These are phyloP conservation scores for Drosophila rellima DNA, from an alignment of 2,888 invertebrate genomes.

Conservation along the genomic window DNA sequence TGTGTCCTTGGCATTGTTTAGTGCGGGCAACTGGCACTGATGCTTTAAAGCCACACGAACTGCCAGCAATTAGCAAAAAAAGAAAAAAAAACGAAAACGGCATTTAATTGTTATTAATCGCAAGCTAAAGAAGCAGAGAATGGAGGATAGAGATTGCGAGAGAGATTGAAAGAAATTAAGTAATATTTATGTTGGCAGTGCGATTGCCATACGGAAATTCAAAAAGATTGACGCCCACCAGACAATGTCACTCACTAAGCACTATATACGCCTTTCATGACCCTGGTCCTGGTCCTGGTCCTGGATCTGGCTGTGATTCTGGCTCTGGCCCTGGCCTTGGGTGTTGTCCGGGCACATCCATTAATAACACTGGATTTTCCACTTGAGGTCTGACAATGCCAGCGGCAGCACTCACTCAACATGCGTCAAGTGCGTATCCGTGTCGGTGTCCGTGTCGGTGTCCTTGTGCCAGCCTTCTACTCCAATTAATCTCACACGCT, in stretches of 20 bases:
- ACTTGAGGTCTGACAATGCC: conserved; percentile 54
- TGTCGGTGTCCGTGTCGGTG: conserved; percentile 23
- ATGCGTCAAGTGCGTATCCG: conserved; percentile 44
- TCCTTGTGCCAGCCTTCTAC: conserved; percentile 10
- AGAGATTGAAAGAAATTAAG: conserved; percentile 53
- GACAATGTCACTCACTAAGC: conserved; percentile 6
- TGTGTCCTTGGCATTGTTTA: conserved; percentile 28
- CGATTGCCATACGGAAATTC: conserved; percentile 41
- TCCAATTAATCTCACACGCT: conserved; percentile 54
- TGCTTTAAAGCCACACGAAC: conserved; percentile 22
- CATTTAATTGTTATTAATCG: conserved; percentile 81
- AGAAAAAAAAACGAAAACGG: conserved; percentile 51
- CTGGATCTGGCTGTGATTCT: neutral
- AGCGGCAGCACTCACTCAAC: conserved; percentile 39
- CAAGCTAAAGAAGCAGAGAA: conserved; percentile 11
- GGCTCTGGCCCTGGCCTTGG: neutral
- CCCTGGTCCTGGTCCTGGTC: neutral
- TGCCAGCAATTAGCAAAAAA: conserved; percentile 64
- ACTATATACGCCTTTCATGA: conserved; percentile 19
- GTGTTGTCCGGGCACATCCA: conserved; percentile 42
- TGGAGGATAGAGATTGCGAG: neutral
- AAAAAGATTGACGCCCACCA: conserved; percentile 43
- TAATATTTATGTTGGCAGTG: conserved; percentile 73
- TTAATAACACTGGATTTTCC: conserved; percentile 76
- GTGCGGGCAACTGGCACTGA: neutral